phyloP scores from a whole-genome alignment of 37 sponge, comb jelly and placozoan species.

The Cliona cf. orientalis region DNA sequence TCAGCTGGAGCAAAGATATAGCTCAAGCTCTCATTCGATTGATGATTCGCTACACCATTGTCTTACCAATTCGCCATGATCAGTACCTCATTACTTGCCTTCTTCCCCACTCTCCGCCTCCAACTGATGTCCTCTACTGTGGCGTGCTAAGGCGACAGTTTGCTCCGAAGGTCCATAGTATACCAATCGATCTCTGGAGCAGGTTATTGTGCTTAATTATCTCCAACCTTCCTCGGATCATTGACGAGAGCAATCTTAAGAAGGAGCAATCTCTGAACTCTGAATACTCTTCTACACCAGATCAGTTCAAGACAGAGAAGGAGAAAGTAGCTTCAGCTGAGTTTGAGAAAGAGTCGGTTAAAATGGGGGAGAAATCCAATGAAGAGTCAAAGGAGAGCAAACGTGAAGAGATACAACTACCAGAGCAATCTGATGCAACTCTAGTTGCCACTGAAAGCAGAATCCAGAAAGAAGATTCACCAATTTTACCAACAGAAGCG shows the following conservation, averaged over 20 bases:
- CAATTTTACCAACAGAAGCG: not conserved
- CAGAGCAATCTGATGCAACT: too few relatives aligned
- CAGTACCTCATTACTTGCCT: constrained; percentile 70
- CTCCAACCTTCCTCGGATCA: constrained; percentile 21
- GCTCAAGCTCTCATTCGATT: constrained; percentile 55
- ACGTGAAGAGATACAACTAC: constrained; percentile 43
- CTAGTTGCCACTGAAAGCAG: not conserved
- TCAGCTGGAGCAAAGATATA: constrained; percentile 8
- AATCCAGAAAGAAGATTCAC: not conserved
- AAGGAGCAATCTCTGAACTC: too few relatives aligned
- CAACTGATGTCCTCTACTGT: not conserved
- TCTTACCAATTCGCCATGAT: constrained; percentile 43
- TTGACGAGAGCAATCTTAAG: constrained; percentile 3
- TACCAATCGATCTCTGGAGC: constrained; percentile 78
- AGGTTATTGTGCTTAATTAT: constrained; percentile 51
- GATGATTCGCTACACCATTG: constrained; percentile 61
- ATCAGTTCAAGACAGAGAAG: too few relatives aligned
- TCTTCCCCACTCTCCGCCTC: constrained; percentile 46
- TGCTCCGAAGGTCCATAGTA: constrained; percentile 51
- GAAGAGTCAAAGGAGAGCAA: constrained; percentile 50
- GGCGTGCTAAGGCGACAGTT: constrained; percentile 71
- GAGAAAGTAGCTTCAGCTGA: too few relatives aligned
- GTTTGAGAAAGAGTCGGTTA: too few relatives aligned
- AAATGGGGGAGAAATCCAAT: not conserved
- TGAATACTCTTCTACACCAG: too few relatives aligned